Percentiles rank a stretch among this genome's conserved stretches.
Conservation (phyloP, 2,113 vertebrate species). For the Notarius lentiginosus region DNA sequence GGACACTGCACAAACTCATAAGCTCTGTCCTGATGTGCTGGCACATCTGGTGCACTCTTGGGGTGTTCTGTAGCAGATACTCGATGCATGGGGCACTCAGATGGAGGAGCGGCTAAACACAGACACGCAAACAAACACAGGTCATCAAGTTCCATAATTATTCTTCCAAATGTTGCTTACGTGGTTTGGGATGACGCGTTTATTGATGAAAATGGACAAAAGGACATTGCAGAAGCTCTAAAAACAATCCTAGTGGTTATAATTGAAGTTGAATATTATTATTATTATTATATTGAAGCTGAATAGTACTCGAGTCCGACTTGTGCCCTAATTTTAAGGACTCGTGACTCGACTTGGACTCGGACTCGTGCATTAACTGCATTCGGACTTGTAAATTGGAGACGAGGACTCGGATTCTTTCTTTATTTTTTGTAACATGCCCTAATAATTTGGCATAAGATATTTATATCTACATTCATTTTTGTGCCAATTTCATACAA, state of each 20-base stretch:
- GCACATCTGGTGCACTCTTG: constrained; percentile 59
- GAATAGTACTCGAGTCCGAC: neutral
- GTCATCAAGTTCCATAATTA: neutral
- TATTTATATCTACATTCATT: too few relatives aligned
- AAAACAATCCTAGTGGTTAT: neutral
- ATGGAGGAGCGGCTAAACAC: constrained; percentile 41
- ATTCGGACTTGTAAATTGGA: too few relatives aligned
- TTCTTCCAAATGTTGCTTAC: neutral
- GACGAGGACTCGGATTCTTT: too few relatives aligned
- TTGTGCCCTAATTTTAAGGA: too few relatives aligned
- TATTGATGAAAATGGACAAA: neutral
- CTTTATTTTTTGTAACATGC: too few relatives aligned
- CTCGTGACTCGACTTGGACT: too few relatives aligned
- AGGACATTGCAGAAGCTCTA: neutral
- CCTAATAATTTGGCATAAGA: too few relatives aligned
- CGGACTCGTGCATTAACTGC: too few relatives aligned
- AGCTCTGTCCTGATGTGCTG: constrained; percentile 80
- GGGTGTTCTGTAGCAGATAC: constrained; percentile 25
- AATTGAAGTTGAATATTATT: neutral
- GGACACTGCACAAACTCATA: constrained; percentile 83
- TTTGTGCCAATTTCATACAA: too few relatives aligned
- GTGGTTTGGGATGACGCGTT: neutral
- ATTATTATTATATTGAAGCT: too few relatives aligned
- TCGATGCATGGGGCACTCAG: constrained; percentile 73
- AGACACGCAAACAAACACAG: neutral